Evolutionary conservation across 2,113 vertebrate genomes (phyloP), one percentile per base, ranked within the genome.

Genomic region (Montifringilla adamsi): DNA sequence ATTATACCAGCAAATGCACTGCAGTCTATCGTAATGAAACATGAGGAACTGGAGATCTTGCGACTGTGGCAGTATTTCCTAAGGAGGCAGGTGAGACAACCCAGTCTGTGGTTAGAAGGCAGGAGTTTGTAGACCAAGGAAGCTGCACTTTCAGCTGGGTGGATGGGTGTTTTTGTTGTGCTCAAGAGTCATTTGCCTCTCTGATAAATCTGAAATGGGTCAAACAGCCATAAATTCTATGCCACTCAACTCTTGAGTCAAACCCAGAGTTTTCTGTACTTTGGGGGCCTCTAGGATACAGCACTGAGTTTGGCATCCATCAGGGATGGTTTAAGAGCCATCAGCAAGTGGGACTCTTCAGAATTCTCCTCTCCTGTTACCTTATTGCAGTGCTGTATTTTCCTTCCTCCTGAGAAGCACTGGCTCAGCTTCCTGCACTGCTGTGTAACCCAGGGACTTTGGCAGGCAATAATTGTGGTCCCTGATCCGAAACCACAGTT

Each of bases 1-100:
- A 93, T 94, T 94, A 63, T 53, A 89, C 76, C 44, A 94, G 85
- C 60, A 89, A 94, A 79, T 68, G 53, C 82, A 53, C 79, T 90
- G 90, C 80, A 74, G 90, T 84, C 85, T 94, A 43, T 89, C 0
- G 18, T 60, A 89, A 55, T 86, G 88, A 96, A 93, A 74, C 66
- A 81, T 28, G 80, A 84, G 60, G 41, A 81, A 68, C 0, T 72
- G 20, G 43, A 72, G 73, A 62, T 94, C 68, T 72, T 88, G 79
- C 64, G 81, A 37, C 59, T 58, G 60, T 93, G 68, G 70, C 55
- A 87, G 27, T 81, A 77, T 84, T 92, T 95, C 39, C 20, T 37
- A 35, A 59, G 72, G 60, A 92, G 67, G 60, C 63, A 84, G 44
- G 44, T 75, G 63, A 59, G 72, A 28, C 37, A 78, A 8, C 22